Evolutionary conservation across 2,888 invertebrate species (phyloP).

Genomic region (Pammene aurita): DNA sequence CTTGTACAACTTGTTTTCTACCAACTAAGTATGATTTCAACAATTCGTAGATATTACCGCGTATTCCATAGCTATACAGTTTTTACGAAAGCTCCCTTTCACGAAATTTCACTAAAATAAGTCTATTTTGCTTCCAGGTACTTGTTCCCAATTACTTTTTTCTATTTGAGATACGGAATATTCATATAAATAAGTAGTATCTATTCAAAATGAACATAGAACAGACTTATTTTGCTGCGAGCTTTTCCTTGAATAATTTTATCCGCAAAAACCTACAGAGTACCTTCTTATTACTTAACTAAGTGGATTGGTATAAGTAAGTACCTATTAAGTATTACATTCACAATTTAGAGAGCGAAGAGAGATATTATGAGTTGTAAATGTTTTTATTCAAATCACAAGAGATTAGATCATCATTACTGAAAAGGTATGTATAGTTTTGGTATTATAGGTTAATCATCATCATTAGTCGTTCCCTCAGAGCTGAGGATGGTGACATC

Average conservation of each 20-base stretch:
- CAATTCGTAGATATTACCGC: no score
- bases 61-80: no score
- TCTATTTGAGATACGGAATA: neutral
- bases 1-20: no score
- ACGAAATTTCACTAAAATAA: neutral
- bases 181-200: slow-evolving; percentile 16
- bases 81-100: no score
- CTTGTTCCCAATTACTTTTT: neutral
- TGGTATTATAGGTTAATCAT: no score
- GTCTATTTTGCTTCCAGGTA: neutral
- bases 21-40: no score
- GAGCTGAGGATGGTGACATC: no score
- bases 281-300: slow-evolving; percentile 33
- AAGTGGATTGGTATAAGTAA: slow-evolving; percentile 19
- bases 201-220: slow-evolving; percentile 25
- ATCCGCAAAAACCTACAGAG: slow-evolving; percentile 22
- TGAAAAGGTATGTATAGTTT: no score
- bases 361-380: neutral
- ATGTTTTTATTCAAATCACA: no score
- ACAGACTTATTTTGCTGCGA: slow-evolving; percentile 4
- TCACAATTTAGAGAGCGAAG: neutral
- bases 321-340: neutral
- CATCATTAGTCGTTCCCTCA: no score
- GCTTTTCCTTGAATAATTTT: slow-evolving; percentile 10
- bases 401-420: no score